Evolutionary conservation across 2,888 invertebrate species (phyloP).

Genomic region (Taphrorychus bicolor): DNA sequence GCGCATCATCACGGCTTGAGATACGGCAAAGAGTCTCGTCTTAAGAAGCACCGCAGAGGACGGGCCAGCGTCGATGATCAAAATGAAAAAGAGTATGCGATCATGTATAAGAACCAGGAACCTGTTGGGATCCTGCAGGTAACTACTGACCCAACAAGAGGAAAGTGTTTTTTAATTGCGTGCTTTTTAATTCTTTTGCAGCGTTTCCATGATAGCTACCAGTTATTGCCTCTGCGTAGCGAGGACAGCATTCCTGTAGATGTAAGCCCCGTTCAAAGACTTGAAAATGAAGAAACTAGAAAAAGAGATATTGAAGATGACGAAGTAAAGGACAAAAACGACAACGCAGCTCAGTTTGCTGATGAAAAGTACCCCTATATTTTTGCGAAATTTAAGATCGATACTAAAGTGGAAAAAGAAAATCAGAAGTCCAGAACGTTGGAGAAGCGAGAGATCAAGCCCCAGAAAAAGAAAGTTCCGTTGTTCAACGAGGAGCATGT

Average conservation of each 20-base stretch:
- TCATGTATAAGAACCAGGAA: slow-evolving; percentile 49
- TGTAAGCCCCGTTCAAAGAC: slow-evolving; percentile 40
- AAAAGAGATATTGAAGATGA: slow-evolving; percentile 3
- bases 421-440: slow-evolving; percentile 16
- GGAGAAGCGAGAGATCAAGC: slow-evolving; percentile 37
- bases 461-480: background rate
- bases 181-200: slow-evolving; percentile 24
- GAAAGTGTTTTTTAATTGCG: too few species aligned
- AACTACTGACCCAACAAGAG: too few species aligned
- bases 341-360: slow-evolving; percentile 29
- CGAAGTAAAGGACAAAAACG: background rate
- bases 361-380: slow-evolving; percentile 45
- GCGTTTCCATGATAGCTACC: slow-evolving; percentile 48
- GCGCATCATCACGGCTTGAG: slow-evolving; percentile 40
- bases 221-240: slow-evolving; percentile 45
- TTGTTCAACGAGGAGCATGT: slow-evolving; percentile 22
- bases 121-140: slow-evolving; percentile 50
- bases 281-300: background rate
- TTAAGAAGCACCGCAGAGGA: slow-evolving; percentile 31
- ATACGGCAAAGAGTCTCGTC: slow-evolving; percentile 15
- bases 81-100: slow-evolving; percentile 42
- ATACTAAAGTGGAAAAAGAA: slow-evolving; percentile 44
- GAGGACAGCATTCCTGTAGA: slow-evolving; percentile 47
- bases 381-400: slow-evolving; percentile 51
- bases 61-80: slow-evolving; percentile 9